Base-by-base conservation (phyloP, 2,888 invertebrate species). In the Machimus atricapillus region DNA sequence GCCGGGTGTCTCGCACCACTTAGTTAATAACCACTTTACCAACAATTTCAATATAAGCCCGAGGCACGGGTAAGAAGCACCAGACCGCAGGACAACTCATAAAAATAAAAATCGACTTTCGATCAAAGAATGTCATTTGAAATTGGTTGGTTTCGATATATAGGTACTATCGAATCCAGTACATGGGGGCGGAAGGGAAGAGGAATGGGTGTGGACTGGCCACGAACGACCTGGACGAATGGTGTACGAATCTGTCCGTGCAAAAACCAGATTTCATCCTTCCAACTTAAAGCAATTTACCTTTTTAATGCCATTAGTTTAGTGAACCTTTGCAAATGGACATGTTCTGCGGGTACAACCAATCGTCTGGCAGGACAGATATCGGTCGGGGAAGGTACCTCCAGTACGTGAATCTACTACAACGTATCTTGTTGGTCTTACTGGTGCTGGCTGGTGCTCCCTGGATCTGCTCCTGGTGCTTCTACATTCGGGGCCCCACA, bases 271-370 rank as follows among this genome's bases (percentile, higher is more conserved):
- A 81, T 81, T 81, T 81, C 52, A 34, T 56, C 81, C 81, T n/a
- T 66, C 66, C 66, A 56, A 81, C 81, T 81, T 52, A 56, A 81
- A 81, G 81, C 81, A 81, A 81, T 81, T 81, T 52, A 81, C 81
- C 52, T 81, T 81, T 81, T 81, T 66, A 81, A 81, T 81, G 56
- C 56, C 43, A 81, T 81, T 81, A 81, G 81, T 52, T 81, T 81
- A 56, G 81, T 52, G 52, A 52, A 81, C 81, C 81, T 81, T 81
- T 81, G 81, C 52, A 81, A 56, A 81, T 81, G 81, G 46, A 27
- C 31, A 81, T 81, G 81, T 81, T 81, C 81, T 81, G 81, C 52
- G 81, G 52, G 66, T 23, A 66, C 81, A 16, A 34, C 56, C 81
- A 81, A 52, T 31, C 81, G 66, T 27, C 66, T 66, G n/a, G 9